phyloP scores from a whole-genome alignment of 2,888 invertebrate genomes.

The Opisthograptis luteolata region DNA sequence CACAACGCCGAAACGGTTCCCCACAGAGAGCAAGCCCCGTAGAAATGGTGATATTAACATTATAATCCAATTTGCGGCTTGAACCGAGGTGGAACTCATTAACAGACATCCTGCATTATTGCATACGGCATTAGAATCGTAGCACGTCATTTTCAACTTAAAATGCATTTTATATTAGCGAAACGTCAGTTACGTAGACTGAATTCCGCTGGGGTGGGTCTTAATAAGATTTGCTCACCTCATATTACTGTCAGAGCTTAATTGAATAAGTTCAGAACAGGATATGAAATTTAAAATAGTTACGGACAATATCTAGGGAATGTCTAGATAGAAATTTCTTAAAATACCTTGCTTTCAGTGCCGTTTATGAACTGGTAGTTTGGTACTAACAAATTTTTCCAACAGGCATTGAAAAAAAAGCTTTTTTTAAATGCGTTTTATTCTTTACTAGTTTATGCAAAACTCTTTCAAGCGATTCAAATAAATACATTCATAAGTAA shows the following conservation, averaged over 20 bases:
- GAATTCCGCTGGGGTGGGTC: constrained; percentile 49
- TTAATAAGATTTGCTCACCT: constrained; percentile 63
- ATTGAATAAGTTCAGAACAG: constrained; percentile 57
- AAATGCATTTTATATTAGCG: constrained; percentile 69
- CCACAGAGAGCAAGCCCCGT: constrained; percentile 58
- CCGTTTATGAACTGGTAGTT: too few relatives aligned
- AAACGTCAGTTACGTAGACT: constrained; percentile 51
- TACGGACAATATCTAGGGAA: constrained; percentile 18
- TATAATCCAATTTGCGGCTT: constrained; percentile 80
- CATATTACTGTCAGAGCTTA: constrained; percentile 63
- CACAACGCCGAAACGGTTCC: constrained; percentile 63
- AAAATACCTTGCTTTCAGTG: background rate
- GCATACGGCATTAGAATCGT: constrained; percentile 67
- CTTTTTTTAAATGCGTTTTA: too few relatives aligned
- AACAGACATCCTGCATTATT: constrained; percentile 76
- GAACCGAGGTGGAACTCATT: constrained; percentile 77
- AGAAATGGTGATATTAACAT: constrained; percentile 78
- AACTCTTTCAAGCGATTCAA: too few relatives aligned
- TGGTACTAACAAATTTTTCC: too few relatives aligned
- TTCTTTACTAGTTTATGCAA: too few relatives aligned
- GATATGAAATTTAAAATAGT: constrained; percentile 35
- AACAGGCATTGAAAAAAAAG: background rate
- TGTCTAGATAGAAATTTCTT: background rate
- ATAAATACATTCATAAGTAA: too few relatives aligned
- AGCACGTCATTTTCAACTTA: constrained; percentile 50